phyloP scores from a whole-genome alignment of 2,797 vertebrate genomes.

The Rallus crepitans region DNA sequence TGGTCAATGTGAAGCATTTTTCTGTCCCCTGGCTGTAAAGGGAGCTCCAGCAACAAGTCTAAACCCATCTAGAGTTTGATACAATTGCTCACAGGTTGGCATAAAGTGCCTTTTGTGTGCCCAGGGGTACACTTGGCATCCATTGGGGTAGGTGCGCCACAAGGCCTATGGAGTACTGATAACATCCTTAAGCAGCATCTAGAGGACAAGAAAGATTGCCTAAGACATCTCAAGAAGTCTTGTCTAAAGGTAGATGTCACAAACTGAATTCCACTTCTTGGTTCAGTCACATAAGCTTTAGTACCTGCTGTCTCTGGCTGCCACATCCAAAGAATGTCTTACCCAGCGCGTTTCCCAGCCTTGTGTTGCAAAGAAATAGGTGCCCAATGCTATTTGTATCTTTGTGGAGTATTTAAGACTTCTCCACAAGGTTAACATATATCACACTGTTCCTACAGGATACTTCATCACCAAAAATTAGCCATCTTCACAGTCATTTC shows the following conservation, averaged over 20 bases:
- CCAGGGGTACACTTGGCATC: not conserved
- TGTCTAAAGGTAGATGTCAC: not conserved
- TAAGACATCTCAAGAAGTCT: not conserved
- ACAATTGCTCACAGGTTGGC: fast-evolving
- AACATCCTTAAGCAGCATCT: not conserved
- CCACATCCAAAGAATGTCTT: not conserved
- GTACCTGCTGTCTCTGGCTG: not conserved
- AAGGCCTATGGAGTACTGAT: not conserved
- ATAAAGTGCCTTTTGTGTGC: not conserved
- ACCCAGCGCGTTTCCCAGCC: not conserved
- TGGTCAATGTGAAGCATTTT: not conserved
- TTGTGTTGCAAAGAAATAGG: not conserved
- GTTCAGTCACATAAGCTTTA: not conserved
- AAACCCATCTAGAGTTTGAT: not conserved
- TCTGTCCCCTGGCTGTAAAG: not conserved
- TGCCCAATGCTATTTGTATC: not conserved
- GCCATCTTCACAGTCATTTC: not conserved
- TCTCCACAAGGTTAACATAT: not conserved
- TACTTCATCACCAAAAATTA: not conserved
- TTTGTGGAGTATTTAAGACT: not conserved
- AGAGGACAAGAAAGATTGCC: not conserved
- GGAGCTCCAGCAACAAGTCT: not conserved
- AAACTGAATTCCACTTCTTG: not conserved
- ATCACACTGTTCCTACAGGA: not conserved
- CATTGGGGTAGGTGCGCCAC: not conserved